Evolutionary conservation across 2,113 vertebrate genomes (phyloP).

Genomic region (Tretioscincus oriximinensis): DNA sequence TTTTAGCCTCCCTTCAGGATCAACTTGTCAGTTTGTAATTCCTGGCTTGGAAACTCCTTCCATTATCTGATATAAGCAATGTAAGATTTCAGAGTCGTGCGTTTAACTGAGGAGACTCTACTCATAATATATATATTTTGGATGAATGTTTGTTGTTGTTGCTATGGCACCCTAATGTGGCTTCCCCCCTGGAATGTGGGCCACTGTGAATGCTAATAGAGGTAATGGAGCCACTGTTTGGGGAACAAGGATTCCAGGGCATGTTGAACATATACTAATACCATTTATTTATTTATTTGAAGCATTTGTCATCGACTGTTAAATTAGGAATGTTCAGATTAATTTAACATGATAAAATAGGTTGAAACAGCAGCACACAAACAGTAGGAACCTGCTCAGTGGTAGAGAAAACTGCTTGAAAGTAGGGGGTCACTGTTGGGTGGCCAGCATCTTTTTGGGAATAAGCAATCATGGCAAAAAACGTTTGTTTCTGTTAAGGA

Average conservation of each 20-base stretch:
- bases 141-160: not conserved
- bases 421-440: too few species aligned
- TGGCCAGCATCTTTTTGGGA: too few species aligned
- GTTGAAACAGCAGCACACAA: not conserved
- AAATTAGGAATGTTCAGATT: not conserved
- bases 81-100: not conserved
- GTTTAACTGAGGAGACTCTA: not conserved
- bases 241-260: not conserved
- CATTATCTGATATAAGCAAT: not conserved
- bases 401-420: too few species aligned
- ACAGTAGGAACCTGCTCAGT: too few species aligned
- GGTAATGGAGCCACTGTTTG: not conserved
- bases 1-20: not conserved
- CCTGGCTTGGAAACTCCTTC: not conserved
- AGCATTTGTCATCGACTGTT: not conserved
- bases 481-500: too few species aligned
- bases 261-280: not conserved
- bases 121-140: not conserved
- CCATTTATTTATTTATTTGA: not conserved
- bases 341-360: not conserved
- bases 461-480: too few species aligned
- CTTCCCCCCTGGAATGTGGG: not conserved
- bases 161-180: not conserved
- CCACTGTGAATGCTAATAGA: not conserved
- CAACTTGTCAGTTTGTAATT: not conserved